Percentiles rank a stretch among this genome's conserved stretches.
phyloP scores from a whole-genome alignment of 2,888 invertebrate species.

The Gibbula magus region DNA sequence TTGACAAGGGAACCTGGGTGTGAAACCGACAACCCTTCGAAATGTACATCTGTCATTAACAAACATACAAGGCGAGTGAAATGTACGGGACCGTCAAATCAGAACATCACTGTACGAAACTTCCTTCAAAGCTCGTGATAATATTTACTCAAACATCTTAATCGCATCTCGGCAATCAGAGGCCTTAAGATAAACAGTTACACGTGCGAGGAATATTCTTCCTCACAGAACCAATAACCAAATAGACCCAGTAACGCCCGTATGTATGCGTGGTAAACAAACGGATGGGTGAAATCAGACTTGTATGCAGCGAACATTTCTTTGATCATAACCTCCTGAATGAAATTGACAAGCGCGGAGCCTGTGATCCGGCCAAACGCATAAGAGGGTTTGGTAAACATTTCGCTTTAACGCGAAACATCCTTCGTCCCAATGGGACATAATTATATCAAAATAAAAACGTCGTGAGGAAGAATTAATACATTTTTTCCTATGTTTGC shows the following conservation, averaged over 20 bases:
- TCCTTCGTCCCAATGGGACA: constrained; percentile 9
- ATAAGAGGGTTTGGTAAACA: constrained; percentile 11
- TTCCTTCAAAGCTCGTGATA: constrained; percentile 2
- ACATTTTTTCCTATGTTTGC: constrained; percentile 5
- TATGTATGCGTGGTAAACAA: constrained; percentile 13
- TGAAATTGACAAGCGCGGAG: constrained; percentile 15
- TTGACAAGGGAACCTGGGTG: neutral
- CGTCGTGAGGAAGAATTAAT: constrained; percentile 16
- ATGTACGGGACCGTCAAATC: neutral
- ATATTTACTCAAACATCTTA: neutral
- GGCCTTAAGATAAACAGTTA: constrained; percentile 4
- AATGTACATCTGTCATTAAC: neutral
- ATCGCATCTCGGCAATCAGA: constrained; percentile 10
- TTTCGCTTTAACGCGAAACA: constrained; percentile 18
- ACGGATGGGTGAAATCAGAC: constrained; percentile 16
- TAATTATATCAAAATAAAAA: constrained; percentile 24
- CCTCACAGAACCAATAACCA: constrained; percentile 15
- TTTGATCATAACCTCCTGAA: constrained; percentile 8
- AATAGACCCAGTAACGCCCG: constrained; percentile 12
- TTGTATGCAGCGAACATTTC: neutral
- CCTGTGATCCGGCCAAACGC: constrained; percentile 8
- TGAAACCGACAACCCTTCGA: neutral
- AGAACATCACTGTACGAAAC: neutral
- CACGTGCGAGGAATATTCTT: constrained; percentile 13
- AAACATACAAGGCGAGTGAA: too few relatives aligned